Base-by-base conservation (phyloP, 1,140 invertebrate genomes). In the Pteromalus puparum region DNA sequence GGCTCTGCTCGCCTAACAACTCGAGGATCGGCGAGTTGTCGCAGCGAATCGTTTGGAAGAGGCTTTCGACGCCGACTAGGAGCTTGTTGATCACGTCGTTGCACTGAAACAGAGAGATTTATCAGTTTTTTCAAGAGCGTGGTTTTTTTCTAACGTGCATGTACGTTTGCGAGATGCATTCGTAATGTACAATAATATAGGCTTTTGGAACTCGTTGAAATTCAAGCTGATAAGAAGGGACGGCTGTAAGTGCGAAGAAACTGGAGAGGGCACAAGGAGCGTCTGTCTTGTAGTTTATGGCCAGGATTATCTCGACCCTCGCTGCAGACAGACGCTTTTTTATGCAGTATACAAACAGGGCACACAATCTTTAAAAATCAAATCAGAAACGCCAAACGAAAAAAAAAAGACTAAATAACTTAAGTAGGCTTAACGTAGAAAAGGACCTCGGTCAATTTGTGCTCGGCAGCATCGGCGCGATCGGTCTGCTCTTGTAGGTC, bases 1-100 rank as follows among this genome's bases (percentile, higher is more conserved):
- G 93, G 42, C 94, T 92, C 76, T 95, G 94, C 18, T 95, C 91
- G 87, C 96, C 96, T 2, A 97, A 90, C 15, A 97, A 92, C 88
- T 95, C 94, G 2, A 97, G 92, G 28, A 97, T 94, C 0, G 96
- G 96, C 1, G 96, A 94, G 82, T 95, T 95, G 87, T 96, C 95
- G 87, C 96, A 97, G 10, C 93, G 91, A 5, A 94, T 93, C 70
- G 93, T 91, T 70, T 93, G 94, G 90, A 95, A 96, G 18, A 96
- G 91, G 18, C 92, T 90, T 48, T 94, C 93, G 53, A 96, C 94
- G 13, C 94, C 95, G 1, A 88, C 85, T 7, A 96, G 89, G 7
- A 95, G 87, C 73, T 93, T 92, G 2, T 94, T 89, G 21, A 95
- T 88, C 70, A 94, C 88, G 2, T 90, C 85, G 79, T 94, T 92